Base-by-base conservation (phyloP, 64 coral and sea anemone genomes). In the Orbicella faveolata region DNA sequence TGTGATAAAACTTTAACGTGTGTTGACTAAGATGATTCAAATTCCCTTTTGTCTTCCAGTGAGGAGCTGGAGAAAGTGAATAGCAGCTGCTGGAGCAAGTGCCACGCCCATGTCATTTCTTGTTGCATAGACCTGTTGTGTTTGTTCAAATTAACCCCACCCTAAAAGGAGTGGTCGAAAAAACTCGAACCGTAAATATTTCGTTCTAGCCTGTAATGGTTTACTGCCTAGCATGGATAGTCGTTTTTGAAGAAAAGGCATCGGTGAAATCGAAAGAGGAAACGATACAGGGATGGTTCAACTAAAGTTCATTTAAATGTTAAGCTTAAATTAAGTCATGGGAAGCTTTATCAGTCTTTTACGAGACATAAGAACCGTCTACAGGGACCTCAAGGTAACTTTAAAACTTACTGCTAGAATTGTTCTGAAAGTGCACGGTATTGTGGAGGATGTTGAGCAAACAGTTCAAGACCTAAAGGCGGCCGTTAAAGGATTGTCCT, bases 341-440 rank as follows among this genome's bases (percentile, higher is more conserved):
- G 95, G 95, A 75, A 89, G 91, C 30, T 51, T 97, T 5, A 79
- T 97, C 0, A 97, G 92, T 44, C 74, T 75, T 44, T n/a, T 97
- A 17, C 84, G 92, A 81, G 95, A 97, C 74, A 63, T 97, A 44
- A 97, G 88, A 81, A 90, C 88, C 34, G 90, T 94, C 17, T 88
- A 94, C 55, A 82, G 79, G 75, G 95, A 97, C 51, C 90, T 97
- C 37, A 97, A 97, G 76, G 19, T 97, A 91, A 97, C 95, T 63
- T 75, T 97, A 19, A 97, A 94, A 87, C 68, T 91, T 39, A 93
- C 95, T 2, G 88, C 92, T 34, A 94, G 93, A 82, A 90, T 94
- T 78, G 95, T 97, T 11, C 86, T 97, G 23, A 97, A 97, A 91
- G 91, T 90, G 36, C 95, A 97, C 69, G 80, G 86, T 13, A 97